Percentiles rank a stretch among this genome's conserved stretches.
phyloP scores from a whole-genome alignment of 2,797 vertebrate genomes.

The Oreochromis mossambicus region DNA sequence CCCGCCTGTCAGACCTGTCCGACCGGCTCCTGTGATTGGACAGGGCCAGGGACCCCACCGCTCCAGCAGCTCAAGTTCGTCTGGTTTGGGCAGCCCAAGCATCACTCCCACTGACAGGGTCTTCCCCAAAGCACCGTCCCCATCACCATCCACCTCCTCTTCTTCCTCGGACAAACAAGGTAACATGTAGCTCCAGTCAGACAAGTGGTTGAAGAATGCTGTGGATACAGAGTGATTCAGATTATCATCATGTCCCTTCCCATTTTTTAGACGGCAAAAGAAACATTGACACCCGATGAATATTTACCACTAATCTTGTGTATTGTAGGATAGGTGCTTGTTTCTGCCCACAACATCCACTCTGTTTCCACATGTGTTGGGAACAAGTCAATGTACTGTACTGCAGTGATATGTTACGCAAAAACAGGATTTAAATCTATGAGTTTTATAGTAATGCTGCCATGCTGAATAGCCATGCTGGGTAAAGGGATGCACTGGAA shows the following conservation, averaged over 20 bases:
- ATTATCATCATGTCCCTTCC: neutral
- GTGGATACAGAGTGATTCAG: constrained; percentile 10
- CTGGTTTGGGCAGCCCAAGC: constrained; percentile 87
- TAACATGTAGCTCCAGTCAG: constrained; percentile 59
- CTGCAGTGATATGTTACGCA: constrained; percentile 11
- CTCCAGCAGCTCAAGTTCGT: constrained; percentile 91
- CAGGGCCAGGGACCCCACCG: constrained; percentile 77
- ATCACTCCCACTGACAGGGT: constrained; percentile 89
- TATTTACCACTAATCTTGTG: constrained; percentile 41
- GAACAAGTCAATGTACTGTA: constrained; percentile 16
- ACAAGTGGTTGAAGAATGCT: constrained; percentile 1
- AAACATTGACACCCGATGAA: constrained; percentile 7
- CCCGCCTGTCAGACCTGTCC: constrained; percentile 81
- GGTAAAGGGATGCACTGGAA: constrained; percentile 62
- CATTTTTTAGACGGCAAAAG: neutral
- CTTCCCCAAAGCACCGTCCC: constrained; percentile 83
- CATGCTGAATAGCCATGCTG: constrained; percentile 46
- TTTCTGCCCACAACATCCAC: constrained; percentile 10
- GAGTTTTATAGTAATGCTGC: constrained; percentile 10
- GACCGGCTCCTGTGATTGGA: constrained; percentile 68
- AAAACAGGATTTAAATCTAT: constrained; percentile 27
- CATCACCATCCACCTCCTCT: constrained; percentile 70
- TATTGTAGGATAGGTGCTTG: constrained; percentile 5
- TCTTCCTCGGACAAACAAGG: constrained; percentile 75
- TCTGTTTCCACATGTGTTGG: neutral